These are phyloP conservation scores for Heteronetta atricapilla DNA, from an alignment of 2,113 vertebrate genomes.

Conservation along the genomic window DNA sequence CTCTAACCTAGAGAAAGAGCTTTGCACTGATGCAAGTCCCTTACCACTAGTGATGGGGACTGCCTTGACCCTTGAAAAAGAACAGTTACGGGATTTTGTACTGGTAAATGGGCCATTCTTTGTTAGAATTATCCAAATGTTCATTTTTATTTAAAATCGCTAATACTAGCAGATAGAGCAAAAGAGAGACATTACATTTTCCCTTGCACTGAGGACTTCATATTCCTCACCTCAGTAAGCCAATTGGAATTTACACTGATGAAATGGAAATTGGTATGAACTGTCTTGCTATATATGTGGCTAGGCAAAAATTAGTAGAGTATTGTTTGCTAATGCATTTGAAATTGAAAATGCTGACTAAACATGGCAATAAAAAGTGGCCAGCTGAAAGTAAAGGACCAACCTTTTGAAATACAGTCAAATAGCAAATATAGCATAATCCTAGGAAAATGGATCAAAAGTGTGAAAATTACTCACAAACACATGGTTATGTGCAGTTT, in stretches of 20 bases:
- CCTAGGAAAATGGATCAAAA: background rate
- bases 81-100: background rate
- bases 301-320: background rate
- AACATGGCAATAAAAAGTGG: background rate
- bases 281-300: background rate
- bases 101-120: background rate
- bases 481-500: background rate
- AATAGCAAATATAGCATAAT: background rate
- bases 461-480: background rate
- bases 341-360: background rate
- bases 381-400: background rate
- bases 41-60: background rate
- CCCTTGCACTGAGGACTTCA: background rate
- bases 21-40: background rate
- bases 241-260: background rate
- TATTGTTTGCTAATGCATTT: background rate
- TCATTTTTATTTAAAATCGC: background rate
- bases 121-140: background rate
- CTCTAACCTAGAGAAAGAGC: background rate
- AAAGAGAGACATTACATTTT: background rate
- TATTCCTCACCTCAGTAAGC: background rate
- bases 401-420: background rate
- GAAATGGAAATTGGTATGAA: background rate
- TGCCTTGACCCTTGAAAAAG: background rate
- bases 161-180: background rate